Evolutionary conservation across 2,797 vertebrate species (phyloP).

Genomic region (Hoplostethus mediterraneus): DNA sequence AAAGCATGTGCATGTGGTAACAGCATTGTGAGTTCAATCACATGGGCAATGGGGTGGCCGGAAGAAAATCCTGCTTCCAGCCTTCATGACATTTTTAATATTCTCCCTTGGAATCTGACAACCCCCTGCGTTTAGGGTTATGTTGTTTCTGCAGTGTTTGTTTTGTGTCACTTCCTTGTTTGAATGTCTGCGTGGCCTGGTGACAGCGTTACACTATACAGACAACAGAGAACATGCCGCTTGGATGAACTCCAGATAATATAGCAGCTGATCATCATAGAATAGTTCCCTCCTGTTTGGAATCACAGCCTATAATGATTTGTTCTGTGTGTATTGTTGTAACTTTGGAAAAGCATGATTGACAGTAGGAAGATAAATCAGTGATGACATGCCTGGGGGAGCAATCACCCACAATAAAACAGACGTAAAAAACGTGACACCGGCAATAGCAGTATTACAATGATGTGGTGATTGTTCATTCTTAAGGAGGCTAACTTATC

Average conservation of each 20-base stretch:
- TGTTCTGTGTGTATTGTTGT: background rate
- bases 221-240: background rate
- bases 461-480: too few relatives aligned
- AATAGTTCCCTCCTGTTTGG: too few relatives aligned
- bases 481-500: too few relatives aligned
- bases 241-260: conserved; percentile 19
- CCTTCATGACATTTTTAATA: conserved; percentile 20
- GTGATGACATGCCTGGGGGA: too few relatives aligned
- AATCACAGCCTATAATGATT: too few relatives aligned
- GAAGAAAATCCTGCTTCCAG: background rate
- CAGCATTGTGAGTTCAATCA: conserved; percentile 17
- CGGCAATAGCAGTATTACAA: too few relatives aligned
- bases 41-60: background rate
- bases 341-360: background rate
- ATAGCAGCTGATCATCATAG: background rate
- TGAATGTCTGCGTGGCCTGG: background rate
- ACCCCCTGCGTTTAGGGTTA: conserved; percentile 38
- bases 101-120: conserved; percentile 43
- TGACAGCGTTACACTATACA: background rate
- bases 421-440: too few relatives aligned
- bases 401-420: too few relatives aligned
- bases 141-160: conserved; percentile 13
- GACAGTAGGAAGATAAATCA: background rate
- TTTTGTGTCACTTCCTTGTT: background rate
- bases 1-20: background rate